phyloP scores from a whole-genome alignment of 2,888 invertebrate genomes.

The Stenotaenia linearis region DNA sequence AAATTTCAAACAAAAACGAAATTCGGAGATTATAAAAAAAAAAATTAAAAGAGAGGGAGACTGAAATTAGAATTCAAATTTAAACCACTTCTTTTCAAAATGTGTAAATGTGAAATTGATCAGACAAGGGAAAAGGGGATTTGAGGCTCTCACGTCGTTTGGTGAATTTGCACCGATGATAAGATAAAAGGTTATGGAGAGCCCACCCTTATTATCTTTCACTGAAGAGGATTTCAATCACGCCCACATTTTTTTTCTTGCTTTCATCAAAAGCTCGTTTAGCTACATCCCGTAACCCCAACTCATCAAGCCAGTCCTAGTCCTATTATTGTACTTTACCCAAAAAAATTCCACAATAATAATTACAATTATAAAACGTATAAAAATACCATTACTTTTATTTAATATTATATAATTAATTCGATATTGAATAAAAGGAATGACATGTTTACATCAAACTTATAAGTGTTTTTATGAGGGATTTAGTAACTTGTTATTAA shows the following conservation, averaged over 20 bases:
- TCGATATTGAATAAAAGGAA: too few relatives aligned
- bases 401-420: neutral
- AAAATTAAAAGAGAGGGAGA: neutral
- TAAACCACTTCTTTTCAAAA: neutral
- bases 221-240: conserved; percentile 26
- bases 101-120: conserved; percentile 27
- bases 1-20: neutral
- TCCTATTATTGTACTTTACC: neutral
- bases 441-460: too few relatives aligned
- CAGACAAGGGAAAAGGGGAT: conserved; percentile 12
- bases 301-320: neutral
- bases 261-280: conserved; percentile 32
- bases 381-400: neutral
- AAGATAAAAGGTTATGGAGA: conserved; percentile 24
- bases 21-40: neutral
- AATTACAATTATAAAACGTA: neutral
- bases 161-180: conserved; percentile 26
- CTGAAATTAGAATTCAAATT: conserved; percentile 21
- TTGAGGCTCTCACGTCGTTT: conserved; percentile 18
- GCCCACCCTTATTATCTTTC: conserved; percentile 24
- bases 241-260: conserved; percentile 26
- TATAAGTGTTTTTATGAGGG: neutral
- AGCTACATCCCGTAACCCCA: conserved; percentile 5
- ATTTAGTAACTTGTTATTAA: neutral
- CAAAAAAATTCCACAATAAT: neutral